These are phyloP conservation scores for Pontoporia blainvillei DNA, from an alignment of 2,113 vertebrate genomes.

Conservation along the genomic window DNA sequence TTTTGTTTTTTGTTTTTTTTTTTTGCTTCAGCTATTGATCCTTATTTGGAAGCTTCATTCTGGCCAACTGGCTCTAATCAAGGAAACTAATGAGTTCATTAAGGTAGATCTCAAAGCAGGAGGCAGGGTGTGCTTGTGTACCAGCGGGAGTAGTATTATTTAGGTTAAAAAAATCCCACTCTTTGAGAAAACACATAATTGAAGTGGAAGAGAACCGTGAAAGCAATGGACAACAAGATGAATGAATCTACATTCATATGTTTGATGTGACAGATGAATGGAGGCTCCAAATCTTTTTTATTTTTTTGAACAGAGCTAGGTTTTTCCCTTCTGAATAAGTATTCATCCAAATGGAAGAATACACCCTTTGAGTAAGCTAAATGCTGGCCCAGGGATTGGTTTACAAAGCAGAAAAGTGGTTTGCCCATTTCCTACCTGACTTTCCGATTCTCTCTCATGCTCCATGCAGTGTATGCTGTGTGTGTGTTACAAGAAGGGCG, in stretches of 20 bases:
- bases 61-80: background rate
- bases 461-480: background rate
- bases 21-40: background rate
- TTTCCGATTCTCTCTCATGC: slow-evolving; percentile 38
- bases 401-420: slow-evolving; percentile 41
- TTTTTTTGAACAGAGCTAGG: background rate
- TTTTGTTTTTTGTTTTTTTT: background rate
- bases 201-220: background rate
- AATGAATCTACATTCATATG: background rate
- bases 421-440: slow-evolving; percentile 32
- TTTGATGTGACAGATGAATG: background rate
- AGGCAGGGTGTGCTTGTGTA: background rate
- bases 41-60: background rate
- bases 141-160: background rate
- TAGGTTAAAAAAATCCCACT: background rate
- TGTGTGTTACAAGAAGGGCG: background rate
- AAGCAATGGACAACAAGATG: background rate
- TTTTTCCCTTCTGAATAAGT: slow-evolving; percentile 24
- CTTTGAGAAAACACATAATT: background rate
- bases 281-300: background rate
- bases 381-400: background rate
- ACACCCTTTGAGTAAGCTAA: slow-evolving; percentile 30
- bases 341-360: slow-evolving; percentile 15
- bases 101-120: background rate
- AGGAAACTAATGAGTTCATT: background rate